Evolutionary conservation across 2,888 invertebrate species (phyloP).

Genomic region (Cylindroiulus punctatus): DNA sequence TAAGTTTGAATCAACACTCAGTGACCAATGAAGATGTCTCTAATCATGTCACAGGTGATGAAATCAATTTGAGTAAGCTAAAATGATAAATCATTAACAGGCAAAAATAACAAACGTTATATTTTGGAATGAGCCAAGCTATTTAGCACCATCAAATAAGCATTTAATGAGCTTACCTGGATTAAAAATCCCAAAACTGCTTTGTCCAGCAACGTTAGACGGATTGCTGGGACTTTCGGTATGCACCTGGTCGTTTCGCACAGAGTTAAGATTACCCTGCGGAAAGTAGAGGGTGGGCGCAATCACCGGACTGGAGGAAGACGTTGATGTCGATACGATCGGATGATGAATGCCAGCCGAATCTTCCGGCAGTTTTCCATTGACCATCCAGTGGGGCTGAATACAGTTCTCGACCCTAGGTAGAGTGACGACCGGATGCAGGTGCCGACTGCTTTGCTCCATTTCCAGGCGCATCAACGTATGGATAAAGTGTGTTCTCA

Average conservation of each 20-base stretch:
- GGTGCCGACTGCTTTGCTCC: slow-evolving; percentile 67
- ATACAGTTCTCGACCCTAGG: background rate
- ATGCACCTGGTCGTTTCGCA: background rate
- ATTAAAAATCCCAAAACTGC: background rate
- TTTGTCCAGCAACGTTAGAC: slow-evolving; percentile 11
- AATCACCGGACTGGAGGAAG: background rate
- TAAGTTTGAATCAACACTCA: no score
- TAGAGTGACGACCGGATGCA: slow-evolving; percentile 37
- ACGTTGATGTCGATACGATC: background rate
- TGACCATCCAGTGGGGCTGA: slow-evolving; percentile 17
- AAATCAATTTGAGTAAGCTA: no score
- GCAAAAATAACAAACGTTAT: no score
- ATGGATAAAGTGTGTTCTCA: slow-evolving; percentile 95
- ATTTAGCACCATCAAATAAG: background rate
- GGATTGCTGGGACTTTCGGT: background rate
- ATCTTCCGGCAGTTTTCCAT: background rate
- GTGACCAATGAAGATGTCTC: no score
- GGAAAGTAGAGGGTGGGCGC: background rate
- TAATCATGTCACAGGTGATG: no score
- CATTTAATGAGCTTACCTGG: background rate
- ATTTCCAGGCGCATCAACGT: slow-evolving; percentile 92
- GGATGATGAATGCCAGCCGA: background rate
- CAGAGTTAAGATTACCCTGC: background rate
- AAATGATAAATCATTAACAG: no score
- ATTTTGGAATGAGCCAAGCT: no score